These are phyloP conservation scores for Bos javanicus DNA, from an alignment of 2,113 vertebrate species.

Conservation along the genomic window DNA sequence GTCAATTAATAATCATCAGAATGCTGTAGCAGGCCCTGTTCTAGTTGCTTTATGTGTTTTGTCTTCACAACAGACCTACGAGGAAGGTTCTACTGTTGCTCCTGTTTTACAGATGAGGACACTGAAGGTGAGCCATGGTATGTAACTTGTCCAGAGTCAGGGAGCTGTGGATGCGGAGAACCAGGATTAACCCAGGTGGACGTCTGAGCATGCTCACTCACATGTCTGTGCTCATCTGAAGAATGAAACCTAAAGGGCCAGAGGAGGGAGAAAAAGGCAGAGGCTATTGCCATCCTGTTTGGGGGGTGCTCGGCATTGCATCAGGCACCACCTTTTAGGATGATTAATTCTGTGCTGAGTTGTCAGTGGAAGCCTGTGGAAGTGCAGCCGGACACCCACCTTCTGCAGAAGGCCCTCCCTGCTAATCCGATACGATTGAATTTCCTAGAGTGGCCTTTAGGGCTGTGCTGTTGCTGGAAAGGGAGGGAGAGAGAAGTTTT, in stretches of 20 bases:
- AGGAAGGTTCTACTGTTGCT: not conserved
- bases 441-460: not conserved
- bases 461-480: not conserved
- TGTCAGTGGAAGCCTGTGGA: not conserved
- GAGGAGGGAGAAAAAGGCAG: not conserved
- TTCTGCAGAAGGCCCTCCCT: not conserved
- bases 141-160: not conserved
- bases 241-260: not conserved
- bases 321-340: fast-evolving
- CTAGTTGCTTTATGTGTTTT: not conserved
- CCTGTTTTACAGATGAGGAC: not conserved
- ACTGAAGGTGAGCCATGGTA: not conserved
- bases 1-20: not conserved
- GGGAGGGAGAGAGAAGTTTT: constrained; percentile 10
- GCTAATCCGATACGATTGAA: not conserved
- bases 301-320: fast-evolving
- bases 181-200: not conserved
- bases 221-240: not conserved
- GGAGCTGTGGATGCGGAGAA: not conserved
- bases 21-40: not conserved
- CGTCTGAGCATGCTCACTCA: not conserved
- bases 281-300: fast-evolving
- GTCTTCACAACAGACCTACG: not conserved
- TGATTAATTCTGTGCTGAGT: not conserved
- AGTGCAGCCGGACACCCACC: not conserved